Base-by-base conservation (phyloP, 1,140 invertebrate genomes). In the Leucophenga varia region DNA sequence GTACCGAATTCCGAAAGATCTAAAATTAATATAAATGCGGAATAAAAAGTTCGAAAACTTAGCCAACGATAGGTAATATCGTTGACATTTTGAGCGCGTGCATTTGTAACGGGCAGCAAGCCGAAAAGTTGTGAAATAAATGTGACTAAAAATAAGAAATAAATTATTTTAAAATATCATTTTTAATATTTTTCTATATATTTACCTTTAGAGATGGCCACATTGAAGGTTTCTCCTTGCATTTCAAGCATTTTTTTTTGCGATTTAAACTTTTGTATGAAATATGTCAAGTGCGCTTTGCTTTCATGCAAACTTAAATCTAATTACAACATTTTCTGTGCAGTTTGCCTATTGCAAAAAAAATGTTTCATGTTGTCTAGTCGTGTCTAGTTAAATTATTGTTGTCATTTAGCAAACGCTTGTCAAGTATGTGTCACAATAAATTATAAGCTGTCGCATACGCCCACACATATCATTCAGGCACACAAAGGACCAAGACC, bases 61-160 rank as follows among this genome's bases (percentile, higher is more conserved):
- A 50, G 22, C 69, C 69, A 72, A 9, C 32, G 42, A 21, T 54
- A 72, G 17, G 49, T 39, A 2, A 72, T 52, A 7, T 59, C 30
- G 0, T 42, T n/a, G 0, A 64, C 48, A 52, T 69, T 30, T 17
- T 19, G 5, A 1, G 59, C 37, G 0, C 38, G 42, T 3, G 72
- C 31, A 45, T 70, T 64, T 21, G 48, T 55, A 1, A 72, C 69
- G 1, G 69, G 69, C 10, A 72, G 28, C 25, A 72, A 30, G 1
- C 43, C 69, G 47, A 64, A 72, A 32, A 69, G 48, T 52, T 72
- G 69, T 2, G 69, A 49, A 22, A 72, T 55, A 5, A 72, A 72
- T 2, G 72, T 55, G 30, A 72, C 69, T 72, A 18, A 19, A 47
- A 47, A 13, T 10, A 9, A n/a, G 35, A 10, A 35, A 28, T 25